Base-by-base conservation (phyloP, 2,888 invertebrate genomes). In the Sympetrum striolatum region DNA sequence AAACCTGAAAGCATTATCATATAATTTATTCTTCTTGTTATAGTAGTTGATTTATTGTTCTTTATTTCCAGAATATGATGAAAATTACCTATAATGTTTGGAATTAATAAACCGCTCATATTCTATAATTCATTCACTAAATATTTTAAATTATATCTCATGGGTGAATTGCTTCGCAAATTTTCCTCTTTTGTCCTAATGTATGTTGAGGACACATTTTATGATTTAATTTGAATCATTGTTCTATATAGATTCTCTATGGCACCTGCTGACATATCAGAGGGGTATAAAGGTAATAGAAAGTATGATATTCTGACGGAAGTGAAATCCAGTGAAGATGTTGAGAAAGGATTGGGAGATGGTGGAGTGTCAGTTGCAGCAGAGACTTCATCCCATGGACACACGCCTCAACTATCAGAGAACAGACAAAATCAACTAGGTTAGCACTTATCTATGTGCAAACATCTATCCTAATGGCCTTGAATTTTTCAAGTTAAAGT, bases 221-320 rank as follows among this genome's bases (percentile, higher is more conserved):
- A 81, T 81, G 39, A 37, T 44, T 18, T 2, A 25, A 2, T 39
- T 22, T 18, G 4, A 44, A 53, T 91, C 18, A 64, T 48, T 91
- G 31, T 90, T 2, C 82, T 91, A 91, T 91, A 0, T 92, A 95
- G 96, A 92, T 96, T 97, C 93, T 97, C 97, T 0, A 95, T 97
- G 92, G 96, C 96, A 8, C 91, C 91, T 64, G 95, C 95, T 4
- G 97, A 97, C 92, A 94, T 96, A 14, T 96, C 96, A 0, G 98
- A 97, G 91, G 96, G 96, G 91, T 96, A 95, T 92, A 97, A 97
- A 92, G 94, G 91, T 22, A 91, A 86, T 64, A 95, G 95, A 90
- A 96, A 96, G 92, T 95, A 95, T 92, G 96, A 96, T 91, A 94
- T 95, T 91, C 92, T 95, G 4, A 94, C 94, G 1, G 95, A 96